Base-by-base conservation (phyloP, 2,797 vertebrate species). In the Lacerta bilineata region DNA sequence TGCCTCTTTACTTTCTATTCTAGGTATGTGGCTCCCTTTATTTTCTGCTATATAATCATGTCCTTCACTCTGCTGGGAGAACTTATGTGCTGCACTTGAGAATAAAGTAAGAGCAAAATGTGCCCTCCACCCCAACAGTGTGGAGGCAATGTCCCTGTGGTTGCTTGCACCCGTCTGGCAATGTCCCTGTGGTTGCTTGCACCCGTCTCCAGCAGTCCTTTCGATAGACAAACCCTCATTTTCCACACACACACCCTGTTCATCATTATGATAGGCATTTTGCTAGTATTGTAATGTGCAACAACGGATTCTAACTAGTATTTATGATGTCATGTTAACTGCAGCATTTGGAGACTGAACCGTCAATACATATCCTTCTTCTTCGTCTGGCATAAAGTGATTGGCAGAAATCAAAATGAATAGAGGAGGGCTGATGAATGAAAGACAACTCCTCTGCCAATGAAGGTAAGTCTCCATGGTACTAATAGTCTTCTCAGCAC, bases 401-500 rank as follows among this genome's bases (percentile, higher is more conserved):
- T 74, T 81, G 79, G 27, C 69, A 81, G 79, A 87, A 74, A 64
- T 64, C 81, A 87, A 43, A 55, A 87, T 46, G 0, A 50, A 29
- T 25, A 15, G 43, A 29, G 15, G 84, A 89, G 87, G 15, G 43
- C 11, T 9, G 55, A 61, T 66, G 5, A 13, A 0, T 25, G 71
- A 76, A 75, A 83, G 74, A 71, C 83, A 86, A 18, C n/a, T 17
- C 6, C 33, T 89, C 39, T 90, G 15, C 75, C 36, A 23, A 0
- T 46, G 72, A 87, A 66, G 77, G 9, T 59, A 55, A 68, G 46
- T 25, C n/a, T 33, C 13, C 43, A 18, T 10, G 39, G 36, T 36
- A 39, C 72, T 71, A 69, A 69, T 72, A 33, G 33, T 74, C 33
- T 74, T 33, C 23, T 46, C 43, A 3, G 43, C 13, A 50, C 41